These are phyloP conservation scores for Pachliopta kotzebuea DNA, from an alignment of 2,888 invertebrate species.

Conservation along the genomic window DNA sequence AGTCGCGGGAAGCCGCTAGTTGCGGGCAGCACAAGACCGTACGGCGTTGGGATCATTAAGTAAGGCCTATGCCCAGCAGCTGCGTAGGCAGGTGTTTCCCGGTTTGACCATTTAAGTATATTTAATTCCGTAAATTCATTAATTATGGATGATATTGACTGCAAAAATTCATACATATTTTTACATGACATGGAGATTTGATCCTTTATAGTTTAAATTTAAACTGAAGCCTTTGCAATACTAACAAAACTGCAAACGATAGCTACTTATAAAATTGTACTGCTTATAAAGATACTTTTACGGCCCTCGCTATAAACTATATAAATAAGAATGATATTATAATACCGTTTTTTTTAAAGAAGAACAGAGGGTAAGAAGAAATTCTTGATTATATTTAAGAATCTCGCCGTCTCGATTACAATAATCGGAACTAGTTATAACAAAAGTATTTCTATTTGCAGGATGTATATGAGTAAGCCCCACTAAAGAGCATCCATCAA, in stretches of 20 bases:
- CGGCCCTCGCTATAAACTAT: background rate
- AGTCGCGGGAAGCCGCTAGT: no score
- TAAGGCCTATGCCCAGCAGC: no score
- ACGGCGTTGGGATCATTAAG: no score
- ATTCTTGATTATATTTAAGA: constrained; percentile 70
- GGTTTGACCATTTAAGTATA: background rate
- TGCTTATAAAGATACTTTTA: background rate
- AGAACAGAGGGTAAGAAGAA: constrained; percentile 59
- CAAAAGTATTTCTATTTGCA: constrained; percentile 53
- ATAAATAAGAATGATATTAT: background rate
- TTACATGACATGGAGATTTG: no score
- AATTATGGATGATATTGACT: no score
- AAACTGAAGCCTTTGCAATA: no score
- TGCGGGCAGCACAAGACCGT: no score
- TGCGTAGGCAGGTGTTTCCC: no score
- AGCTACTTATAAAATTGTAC: no score
- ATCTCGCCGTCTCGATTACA: constrained; percentile 61
- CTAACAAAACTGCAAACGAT: no score
- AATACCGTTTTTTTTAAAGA: constrained; percentile 56
- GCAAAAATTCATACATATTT: no score
- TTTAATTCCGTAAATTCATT: background rate
- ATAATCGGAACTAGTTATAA: constrained; percentile 67
- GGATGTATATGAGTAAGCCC: constrained; percentile 46
- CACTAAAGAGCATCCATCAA: constrained; percentile 59
- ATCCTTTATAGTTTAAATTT: no score